Evolutionary conservation across 2,888 invertebrate species (phyloP).

Genomic region (Drosophila villosipedis): DNA sequence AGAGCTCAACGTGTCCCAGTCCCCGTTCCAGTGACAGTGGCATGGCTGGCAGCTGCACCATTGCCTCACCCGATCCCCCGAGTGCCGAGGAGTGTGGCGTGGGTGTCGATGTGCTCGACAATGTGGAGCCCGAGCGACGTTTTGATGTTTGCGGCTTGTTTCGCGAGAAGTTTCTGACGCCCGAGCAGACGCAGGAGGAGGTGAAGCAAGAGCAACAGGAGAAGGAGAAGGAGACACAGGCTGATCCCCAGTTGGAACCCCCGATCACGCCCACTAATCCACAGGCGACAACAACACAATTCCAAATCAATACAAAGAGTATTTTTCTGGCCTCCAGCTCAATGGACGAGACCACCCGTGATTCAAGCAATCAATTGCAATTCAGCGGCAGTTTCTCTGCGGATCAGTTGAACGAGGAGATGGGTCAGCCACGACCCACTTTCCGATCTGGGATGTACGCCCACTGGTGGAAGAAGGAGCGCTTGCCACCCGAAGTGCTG

Average conservation of each 20-base stretch:
- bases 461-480: conserved; percentile 97
- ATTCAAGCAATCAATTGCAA: conserved; percentile 27
- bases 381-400: conserved; percentile 64
- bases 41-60: conserved; percentile 92
- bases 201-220: conserved; percentile 13
- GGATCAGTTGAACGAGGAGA: conserved; percentile 52
- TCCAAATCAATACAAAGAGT: conserved; percentile 83
- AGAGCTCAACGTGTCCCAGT: conserved; percentile 88
- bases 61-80: conserved; percentile 90
- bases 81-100: conserved; percentile 60
- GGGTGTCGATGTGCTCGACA: conserved; percentile 57
- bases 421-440: conserved; percentile 77
- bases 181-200: conserved; percentile 68
- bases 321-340: conserved; percentile 78
- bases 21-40: conserved; percentile 92
- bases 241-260: not conserved
- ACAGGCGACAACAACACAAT: conserved; percentile 43
- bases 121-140: conserved; percentile 70
- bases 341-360: conserved; percentile 55
- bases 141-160: conserved; percentile 85
- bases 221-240: not conserved
- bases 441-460: conserved; percentile 94
- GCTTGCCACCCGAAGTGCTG: conserved; percentile 89
- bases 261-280: conserved; percentile 33
- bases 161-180: conserved; percentile 83